Conservation (phyloP, 2,888 invertebrate species). For the Trissoscelio sp. region DNA sequence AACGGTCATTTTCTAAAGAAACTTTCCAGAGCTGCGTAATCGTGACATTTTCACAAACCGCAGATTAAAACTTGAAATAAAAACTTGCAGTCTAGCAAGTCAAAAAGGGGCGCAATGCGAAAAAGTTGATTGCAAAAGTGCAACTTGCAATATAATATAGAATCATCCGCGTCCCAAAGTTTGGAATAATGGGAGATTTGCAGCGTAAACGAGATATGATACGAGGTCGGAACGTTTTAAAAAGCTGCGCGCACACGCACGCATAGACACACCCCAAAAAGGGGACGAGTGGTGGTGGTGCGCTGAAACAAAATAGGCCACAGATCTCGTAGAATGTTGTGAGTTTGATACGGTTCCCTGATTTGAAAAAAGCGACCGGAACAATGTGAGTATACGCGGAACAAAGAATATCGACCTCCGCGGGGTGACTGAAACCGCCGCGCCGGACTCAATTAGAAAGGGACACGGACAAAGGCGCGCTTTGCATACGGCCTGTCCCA, state of each 20-base stretch:
- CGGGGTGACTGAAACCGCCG: constrained; percentile 66
- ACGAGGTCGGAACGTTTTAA: constrained; percentile 53
- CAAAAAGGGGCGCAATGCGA: neutral
- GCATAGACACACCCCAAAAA: constrained; percentile 29
- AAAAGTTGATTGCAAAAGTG: constrained; percentile 32
- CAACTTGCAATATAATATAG: constrained; percentile 21
- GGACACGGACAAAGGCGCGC: constrained; percentile 70
- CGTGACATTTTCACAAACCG: too few relatives aligned
- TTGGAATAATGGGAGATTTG: constrained; percentile 47
- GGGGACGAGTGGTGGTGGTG: constrained; percentile 42
- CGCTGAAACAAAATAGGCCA: constrained; percentile 70
- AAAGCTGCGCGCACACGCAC: constrained; percentile 43
- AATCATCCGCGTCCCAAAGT: constrained; percentile 39
- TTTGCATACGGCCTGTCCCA: constrained; percentile 48
- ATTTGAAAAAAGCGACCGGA: constrained; percentile 70
- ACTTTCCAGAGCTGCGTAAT: too few relatives aligned
- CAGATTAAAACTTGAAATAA: too few relatives aligned
- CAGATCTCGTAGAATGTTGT: constrained; percentile 65
- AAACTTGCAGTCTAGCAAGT: too few relatives aligned
- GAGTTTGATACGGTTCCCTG: constrained; percentile 71
- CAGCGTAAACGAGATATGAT: constrained; percentile 54
- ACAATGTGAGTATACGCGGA: constrained; percentile 75
- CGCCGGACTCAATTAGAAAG: constrained; percentile 76
- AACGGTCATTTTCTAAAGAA: too few relatives aligned
- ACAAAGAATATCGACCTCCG: constrained; percentile 77